phyloP scores from a whole-genome alignment of 1,140 invertebrate genomes.

The Drosophila aff. region DNA sequence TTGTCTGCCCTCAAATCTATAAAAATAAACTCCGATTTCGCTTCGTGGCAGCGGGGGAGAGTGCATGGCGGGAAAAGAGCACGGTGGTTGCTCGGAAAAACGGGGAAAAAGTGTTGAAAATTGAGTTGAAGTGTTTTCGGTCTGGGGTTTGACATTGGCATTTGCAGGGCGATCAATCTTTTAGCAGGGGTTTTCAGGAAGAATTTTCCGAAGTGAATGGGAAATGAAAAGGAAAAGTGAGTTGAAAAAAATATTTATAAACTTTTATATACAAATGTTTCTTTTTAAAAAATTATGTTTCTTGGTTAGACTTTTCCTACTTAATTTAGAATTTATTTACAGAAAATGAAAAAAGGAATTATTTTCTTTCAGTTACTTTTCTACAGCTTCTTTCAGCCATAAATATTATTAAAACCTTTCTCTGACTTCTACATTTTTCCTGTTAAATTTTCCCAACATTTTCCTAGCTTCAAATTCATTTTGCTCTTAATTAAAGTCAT shows the following conservation, averaged over 20 bases:
- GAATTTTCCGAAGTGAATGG: conserved; percentile 1
- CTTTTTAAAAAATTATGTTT: not conserved
- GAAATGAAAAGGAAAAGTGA: not conserved
- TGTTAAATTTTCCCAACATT: too few species aligned
- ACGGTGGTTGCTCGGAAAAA: conserved; percentile 28
- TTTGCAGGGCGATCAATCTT: conserved; percentile 43
- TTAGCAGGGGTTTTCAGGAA: conserved; percentile 21
- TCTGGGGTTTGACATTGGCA: conserved; percentile 62
- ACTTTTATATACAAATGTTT: not conserved
- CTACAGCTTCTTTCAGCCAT: not conserved
- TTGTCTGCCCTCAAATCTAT: conserved; percentile 49
- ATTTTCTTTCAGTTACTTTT: not conserved
- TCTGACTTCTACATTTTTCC: not conserved
- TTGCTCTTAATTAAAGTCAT: conserved; percentile 35
- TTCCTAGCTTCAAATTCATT: not conserved
- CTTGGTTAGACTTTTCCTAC: not conserved
- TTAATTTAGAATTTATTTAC: not conserved
- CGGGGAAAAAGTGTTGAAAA: conserved; percentile 59
- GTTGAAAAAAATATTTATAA: not conserved
- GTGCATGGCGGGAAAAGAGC: conserved; percentile 26
- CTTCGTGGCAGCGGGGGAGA: conserved; percentile 8
- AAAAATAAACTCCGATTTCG: conserved; percentile 63
- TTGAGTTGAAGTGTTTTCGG: conserved; percentile 51
- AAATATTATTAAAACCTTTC: not conserved
- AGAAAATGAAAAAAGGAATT: not conserved